Base-by-base conservation (phyloP, 2,113 vertebrate species). In the Peromyscus leucopus region DNA sequence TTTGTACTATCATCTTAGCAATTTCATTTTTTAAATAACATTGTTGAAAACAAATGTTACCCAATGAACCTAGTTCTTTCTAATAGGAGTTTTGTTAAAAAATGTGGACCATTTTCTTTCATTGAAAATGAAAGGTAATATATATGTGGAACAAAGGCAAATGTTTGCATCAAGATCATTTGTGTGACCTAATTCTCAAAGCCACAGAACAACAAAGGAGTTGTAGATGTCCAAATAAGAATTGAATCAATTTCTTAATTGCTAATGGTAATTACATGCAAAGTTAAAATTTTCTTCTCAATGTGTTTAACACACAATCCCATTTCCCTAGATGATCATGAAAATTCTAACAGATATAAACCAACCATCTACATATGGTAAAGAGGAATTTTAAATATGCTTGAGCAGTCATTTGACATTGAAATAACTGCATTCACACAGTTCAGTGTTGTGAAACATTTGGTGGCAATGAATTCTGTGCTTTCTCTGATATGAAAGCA, bases 291-390 rank as follows among this genome's bases (percentile, higher is more conserved):
- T 74, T 95, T 95, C 48, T 90, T 93, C 22, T 89, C 79, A 42
- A 82, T 92, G 69, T 95, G 74, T 92, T 92, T 96, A 95, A 95
- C n/a, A 82, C 79, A 55, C 26, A 95, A 61, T 96, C 6, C 22
- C n/a, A 67, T 95, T 96, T 95, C 39, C 63, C 42, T 55, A 80
- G 88, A 85, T 85, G 90, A 65, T 89, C 65, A 42, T 24, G 46
- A 86, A 72, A 79, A 55, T 76, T 95, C 39, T 89, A 89, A 92
- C 91, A 90, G 17, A 72, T 12, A 89, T 13, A 36, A 80, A 69
- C 11, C 74, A 76, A 28, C 31, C 75, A 71, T 51, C 21, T 71
- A 31, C 39, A 82, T 33, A 76, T 63, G 24, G 17, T 31, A 86
- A 94, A 65, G 26, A 90, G 57, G n/a, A 69, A 24, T 76, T 95